Evolutionary conservation across 2,888 invertebrate species (phyloP).

Genomic region (Achlya flavicornis): DNA sequence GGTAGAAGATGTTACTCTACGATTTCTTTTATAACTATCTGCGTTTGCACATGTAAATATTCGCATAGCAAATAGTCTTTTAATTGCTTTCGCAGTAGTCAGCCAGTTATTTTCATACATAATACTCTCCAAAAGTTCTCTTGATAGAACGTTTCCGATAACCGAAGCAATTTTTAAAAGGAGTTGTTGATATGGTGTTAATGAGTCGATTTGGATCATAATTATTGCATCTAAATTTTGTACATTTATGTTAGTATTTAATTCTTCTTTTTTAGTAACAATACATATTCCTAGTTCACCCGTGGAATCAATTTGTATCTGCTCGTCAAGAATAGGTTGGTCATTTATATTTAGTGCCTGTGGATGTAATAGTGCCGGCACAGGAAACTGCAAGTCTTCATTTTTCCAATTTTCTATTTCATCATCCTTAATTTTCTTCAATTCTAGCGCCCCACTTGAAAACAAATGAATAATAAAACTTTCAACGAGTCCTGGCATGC

Average conservation of each 20-base stretch:
- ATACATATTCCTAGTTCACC: constrained; percentile 62
- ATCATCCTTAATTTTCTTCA: constrained; percentile 53
- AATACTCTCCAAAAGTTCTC: constrained; percentile 79
- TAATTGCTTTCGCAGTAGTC: constrained; percentile 80
- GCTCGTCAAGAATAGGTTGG: constrained; percentile 56
- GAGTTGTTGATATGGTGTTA: constrained; percentile 84
- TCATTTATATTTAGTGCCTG: constrained; percentile 61
- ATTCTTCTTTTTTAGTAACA: constrained; percentile 62
- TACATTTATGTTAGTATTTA: constrained; percentile 65
- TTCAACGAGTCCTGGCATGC: constrained; percentile 81
- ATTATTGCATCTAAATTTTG: constrained; percentile 76
- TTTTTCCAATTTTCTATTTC: constrained; percentile 51
- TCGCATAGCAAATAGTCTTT: constrained; percentile 80
- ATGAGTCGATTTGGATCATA: constrained; percentile 82
- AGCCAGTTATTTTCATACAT: constrained; percentile 79
- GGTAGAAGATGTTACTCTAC: constrained; percentile 36
- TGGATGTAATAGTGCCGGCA: constrained; percentile 54
- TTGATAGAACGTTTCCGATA: constrained; percentile 80
- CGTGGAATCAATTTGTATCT: constrained; percentile 50
- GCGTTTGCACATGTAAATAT: constrained; percentile 81
- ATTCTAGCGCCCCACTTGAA: constrained; percentile 71
- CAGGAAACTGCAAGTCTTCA: constrained; percentile 69
- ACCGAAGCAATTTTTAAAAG: constrained; percentile 85
- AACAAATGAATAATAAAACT: constrained; percentile 78
- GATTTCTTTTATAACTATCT: constrained; percentile 37